A percentile compares a stretch with the other conserved stretches of the same genome.
phyloP scores from a whole-genome alignment of 2,113 vertebrate genomes.

The Emydura subglobosa region DNA sequence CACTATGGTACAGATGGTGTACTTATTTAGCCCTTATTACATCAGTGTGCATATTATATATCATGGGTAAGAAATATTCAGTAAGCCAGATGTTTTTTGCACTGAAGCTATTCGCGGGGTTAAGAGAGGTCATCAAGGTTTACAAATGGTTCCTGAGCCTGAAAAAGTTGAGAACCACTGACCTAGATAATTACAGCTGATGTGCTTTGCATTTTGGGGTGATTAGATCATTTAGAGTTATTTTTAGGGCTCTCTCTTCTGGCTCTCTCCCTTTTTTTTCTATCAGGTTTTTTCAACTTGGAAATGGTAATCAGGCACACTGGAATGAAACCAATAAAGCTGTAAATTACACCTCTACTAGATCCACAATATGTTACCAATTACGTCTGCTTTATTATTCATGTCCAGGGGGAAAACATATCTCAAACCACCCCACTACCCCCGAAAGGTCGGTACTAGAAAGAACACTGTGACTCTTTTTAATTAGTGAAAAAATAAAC shows the following conservation, averaged over 20 bases:
- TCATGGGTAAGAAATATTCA: background rate
- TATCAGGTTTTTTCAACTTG: background rate
- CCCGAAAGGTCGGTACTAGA: slow-evolving; percentile 49
- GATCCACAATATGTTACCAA: slow-evolving; percentile 57
- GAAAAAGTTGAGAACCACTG: background rate
- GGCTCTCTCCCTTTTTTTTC: background rate
- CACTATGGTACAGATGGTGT: background rate
- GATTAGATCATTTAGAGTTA: background rate
- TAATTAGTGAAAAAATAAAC: slow-evolving; percentile 70
- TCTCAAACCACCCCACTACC: slow-evolving; percentile 42
- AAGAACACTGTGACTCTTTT: slow-evolving; percentile 65
- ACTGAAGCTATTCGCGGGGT: background rate
- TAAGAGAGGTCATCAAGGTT: background rate
- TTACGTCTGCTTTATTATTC: slow-evolving; percentile 69
- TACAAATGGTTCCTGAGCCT: background rate
- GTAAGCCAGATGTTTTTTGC: background rate
- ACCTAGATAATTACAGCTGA: slow-evolving; percentile 37
- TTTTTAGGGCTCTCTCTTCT: background rate
- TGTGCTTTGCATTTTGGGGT: background rate
- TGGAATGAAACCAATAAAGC: slow-evolving; percentile 58
- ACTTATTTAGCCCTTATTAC: background rate
- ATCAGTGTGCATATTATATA: background rate
- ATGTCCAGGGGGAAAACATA: slow-evolving; percentile 47
- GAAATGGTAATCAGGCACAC: slow-evolving; percentile 40
- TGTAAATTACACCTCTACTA: slow-evolving; percentile 61